Conservation (phyloP, 1,140 invertebrate genomes). For the Drosophila ogumai region DNA sequence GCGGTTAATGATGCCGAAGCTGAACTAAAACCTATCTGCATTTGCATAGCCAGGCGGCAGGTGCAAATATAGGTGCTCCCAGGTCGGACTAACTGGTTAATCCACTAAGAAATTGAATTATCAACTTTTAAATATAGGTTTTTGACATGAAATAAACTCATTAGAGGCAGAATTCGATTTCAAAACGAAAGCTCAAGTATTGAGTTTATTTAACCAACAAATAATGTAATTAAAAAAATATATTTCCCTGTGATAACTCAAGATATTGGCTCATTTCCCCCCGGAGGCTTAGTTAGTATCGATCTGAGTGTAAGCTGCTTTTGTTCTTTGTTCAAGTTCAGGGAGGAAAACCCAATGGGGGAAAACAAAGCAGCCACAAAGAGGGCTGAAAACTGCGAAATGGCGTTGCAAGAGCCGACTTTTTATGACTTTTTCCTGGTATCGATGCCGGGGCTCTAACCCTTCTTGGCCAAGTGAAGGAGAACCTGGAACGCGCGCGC, state of each 20-base stretch:
- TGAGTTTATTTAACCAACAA: neutral
- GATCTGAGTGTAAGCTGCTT: constrained; percentile 69
- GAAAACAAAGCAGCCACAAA: constrained; percentile 46
- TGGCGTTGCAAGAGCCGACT: constrained; percentile 60
- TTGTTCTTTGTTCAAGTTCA: constrained; percentile 73
- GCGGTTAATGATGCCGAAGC: constrained; percentile 20
- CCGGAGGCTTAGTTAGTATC: constrained; percentile 50
- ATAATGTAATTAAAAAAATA: neutral
- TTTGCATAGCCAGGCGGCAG: constrained; percentile 30
- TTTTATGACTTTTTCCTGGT: constrained; percentile 39
- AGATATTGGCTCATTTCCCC: neutral
- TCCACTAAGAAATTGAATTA: constrained; percentile 13
- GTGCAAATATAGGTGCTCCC: constrained; percentile 10
- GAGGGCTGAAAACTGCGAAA: constrained; percentile 35
- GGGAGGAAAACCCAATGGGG: constrained; percentile 38
- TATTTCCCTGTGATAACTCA: neutral
- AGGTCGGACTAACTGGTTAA: constrained; percentile 7
- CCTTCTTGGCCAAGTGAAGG: constrained; percentile 50
- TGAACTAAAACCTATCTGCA: constrained; percentile 24
- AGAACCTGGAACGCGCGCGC: constrained; percentile 52
- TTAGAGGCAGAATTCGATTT: neutral
- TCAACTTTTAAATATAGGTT: constrained; percentile 21
- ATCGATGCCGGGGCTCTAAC: constrained; percentile 30
- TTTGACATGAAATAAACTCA: constrained; percentile 22
- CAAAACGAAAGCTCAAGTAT: neutral